Percentiles rank a stretch among this genome's conserved stretches.
Evolutionary conservation across 1,140 invertebrate species (phyloP).

Genomic region (Zaprionus davidi): DNA sequence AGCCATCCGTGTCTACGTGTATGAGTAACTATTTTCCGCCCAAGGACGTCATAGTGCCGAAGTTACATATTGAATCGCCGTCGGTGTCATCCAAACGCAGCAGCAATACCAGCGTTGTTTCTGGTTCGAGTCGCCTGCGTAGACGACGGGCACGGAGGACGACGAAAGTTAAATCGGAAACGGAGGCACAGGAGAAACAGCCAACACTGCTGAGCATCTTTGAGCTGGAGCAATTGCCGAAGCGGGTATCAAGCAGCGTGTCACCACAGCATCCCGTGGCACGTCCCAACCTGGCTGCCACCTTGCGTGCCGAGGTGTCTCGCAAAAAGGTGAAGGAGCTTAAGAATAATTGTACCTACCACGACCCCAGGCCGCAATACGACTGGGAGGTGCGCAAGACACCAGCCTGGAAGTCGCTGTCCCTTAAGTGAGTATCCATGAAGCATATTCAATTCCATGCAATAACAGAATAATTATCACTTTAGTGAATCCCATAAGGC

Average conservation of each 20-base stretch:
- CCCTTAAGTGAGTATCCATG: constrained; percentile 64
- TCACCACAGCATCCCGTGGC: constrained; percentile 78
- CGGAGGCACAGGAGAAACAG: constrained; percentile 18
- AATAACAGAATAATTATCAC: background rate
- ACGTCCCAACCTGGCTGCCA: constrained; percentile 80
- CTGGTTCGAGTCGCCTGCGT: constrained; percentile 31
- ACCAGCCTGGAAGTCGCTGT: constrained; percentile 80
- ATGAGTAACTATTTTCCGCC: constrained; percentile 52
- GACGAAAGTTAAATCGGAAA: constrained; percentile 1
- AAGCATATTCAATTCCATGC: background rate
- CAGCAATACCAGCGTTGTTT: constrained; percentile 46
- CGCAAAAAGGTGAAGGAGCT: constrained; percentile 77
- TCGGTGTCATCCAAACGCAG: constrained; percentile 62
- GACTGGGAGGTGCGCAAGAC: constrained; percentile 83
- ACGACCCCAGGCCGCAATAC: constrained; percentile 62
- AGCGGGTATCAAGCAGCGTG: constrained; percentile 41
- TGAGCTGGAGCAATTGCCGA: constrained; percentile 31
- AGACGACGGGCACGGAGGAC: constrained; percentile 36
- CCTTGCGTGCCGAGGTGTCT: constrained; percentile 72
- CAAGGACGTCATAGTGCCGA: constrained; percentile 45
- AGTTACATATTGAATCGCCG: constrained; percentile 60
- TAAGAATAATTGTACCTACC: constrained; percentile 75
- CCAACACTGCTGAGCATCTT: constrained; percentile 45
- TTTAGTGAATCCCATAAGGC: constrained; percentile 78
- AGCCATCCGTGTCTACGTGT: background rate